Base-by-base conservation (phyloP, 2,797 vertebrate species). In the Pitangus sulphuratus region DNA sequence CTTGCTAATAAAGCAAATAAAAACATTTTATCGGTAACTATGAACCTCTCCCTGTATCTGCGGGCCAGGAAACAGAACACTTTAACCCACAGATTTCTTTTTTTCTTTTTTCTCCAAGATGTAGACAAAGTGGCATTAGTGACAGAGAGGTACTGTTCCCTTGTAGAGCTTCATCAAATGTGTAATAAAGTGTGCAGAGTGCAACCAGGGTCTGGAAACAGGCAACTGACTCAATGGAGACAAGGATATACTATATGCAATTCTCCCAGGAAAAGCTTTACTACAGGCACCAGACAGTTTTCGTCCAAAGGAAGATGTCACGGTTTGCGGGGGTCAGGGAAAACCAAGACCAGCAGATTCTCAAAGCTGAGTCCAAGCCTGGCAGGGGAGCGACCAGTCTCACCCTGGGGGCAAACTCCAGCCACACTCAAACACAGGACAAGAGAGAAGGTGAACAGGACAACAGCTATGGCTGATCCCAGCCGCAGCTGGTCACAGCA, bases 231-330 rank as follows among this genome's bases (percentile, higher is more conserved):
- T 54, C 35, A 39, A 2, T 31, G 21, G 17, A 69, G 21, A 9
- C 7, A 3, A 20, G 11, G 31, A 57, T 15, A 62, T 40, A 9
- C 4, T 22, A 15, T 2, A 19, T 15, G 8, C 11, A 84, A 0
- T 28, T 78, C 45, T 75, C 40, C 25, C 17, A 35, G 26, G 18
- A 65, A 64, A 68, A 39, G 5, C 3, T 82, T 8, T 76, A 90
- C 25, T 15, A 26, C 24, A 58, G 42, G 7, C 11, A 56, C 3
- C 5, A 51, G 13, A 44, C 4, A 47, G 28, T 65, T 60, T 62
- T 8, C 9, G 48, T 79, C 33, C 11, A 66, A 18, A 44, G 14
- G 26, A 84, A 61, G 24, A 39, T 37, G 37, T 37, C 37, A 37
- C 37, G 37, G 37, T 37, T 37, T 37, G 37, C 37, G 37, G 37